Evolutionary conservation across 2,797 vertebrate genomes (phyloP).

Genomic region (Myotis myotis): DNA sequence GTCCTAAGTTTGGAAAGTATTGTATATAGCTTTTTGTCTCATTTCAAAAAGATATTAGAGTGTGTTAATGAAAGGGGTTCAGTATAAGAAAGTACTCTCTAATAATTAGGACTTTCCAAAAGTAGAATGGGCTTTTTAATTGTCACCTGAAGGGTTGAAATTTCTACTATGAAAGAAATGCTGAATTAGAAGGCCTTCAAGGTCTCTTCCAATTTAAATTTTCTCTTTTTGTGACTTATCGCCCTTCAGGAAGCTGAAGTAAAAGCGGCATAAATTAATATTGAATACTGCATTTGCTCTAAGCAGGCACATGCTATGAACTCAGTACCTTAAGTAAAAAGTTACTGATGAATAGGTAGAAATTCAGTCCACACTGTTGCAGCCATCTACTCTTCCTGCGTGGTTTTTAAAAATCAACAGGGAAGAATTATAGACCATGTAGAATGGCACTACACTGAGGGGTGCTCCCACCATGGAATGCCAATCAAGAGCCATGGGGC

Average conservation of each 20-base stretch:
- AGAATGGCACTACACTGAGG: not conserved
- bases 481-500: not conserved
- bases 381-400: not conserved
- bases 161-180: not conserved
- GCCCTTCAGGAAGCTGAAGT: not conserved
- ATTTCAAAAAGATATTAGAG: not conserved
- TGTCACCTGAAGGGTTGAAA: not conserved
- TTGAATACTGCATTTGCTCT: not conserved
- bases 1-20: not conserved
- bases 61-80: not conserved
- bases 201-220: not conserved
- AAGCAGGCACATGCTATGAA: not conserved
- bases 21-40: not conserved
- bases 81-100: slow-evolving; percentile 7
- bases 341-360: not conserved
- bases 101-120: not conserved
- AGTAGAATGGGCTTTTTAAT: not conserved
- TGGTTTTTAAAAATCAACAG: not conserved
- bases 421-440: not conserved
- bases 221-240: not conserved
- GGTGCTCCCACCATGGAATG: not conserved
- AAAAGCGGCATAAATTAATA: not conserved
- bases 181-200: slow-evolving; percentile 10
- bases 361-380: not conserved
- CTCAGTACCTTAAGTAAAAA: not conserved